These are phyloP conservation scores for Brachycybe producta DNA, from an alignment of 2,888 invertebrate species.

Conservation along the genomic window DNA sequence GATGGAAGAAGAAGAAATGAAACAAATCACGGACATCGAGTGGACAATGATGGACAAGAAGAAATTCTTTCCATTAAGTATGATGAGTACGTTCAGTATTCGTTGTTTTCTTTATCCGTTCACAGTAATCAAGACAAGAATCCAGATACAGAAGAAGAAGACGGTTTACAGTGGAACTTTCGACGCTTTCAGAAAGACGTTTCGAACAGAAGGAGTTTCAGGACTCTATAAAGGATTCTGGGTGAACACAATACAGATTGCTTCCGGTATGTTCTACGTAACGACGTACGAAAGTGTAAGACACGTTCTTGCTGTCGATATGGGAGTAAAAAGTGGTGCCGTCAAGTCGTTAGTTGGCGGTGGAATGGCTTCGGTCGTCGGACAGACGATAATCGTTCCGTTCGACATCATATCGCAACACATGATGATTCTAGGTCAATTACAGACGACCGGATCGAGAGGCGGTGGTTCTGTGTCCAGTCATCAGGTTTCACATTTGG, in stretches of 20 bases:
- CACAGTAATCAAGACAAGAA: slow-evolving; percentile 83
- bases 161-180: slow-evolving; percentile 63
- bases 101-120: slow-evolving; percentile 71
- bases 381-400: slow-evolving; percentile 90
- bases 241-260: slow-evolving; percentile 71
- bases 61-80: slow-evolving; percentile 84
- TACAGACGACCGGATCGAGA: slow-evolving; percentile 15
- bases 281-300: slow-evolving; percentile 85
- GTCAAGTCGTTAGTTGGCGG: slow-evolving; percentile 74
- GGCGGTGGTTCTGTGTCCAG: neutral
- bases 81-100: slow-evolving; percentile 72
- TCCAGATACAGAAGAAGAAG: slow-evolving; percentile 73
- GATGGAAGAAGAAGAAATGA: slow-evolving; percentile 14
- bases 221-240: slow-evolving; percentile 91
- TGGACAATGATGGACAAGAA: slow-evolving; percentile 97
- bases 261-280: slow-evolving; percentile 76
- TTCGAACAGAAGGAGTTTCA: slow-evolving; percentile 62
- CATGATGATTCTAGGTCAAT: slow-evolving; percentile 76
- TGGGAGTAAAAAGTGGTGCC: slow-evolving; percentile 38
- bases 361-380: slow-evolving; percentile 78
- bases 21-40: slow-evolving; percentile 60
- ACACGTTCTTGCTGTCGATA: slow-evolving; percentile 56
- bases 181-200: slow-evolving; percentile 80
- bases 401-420: slow-evolving; percentile 95
- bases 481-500: no score